phyloP scores from a whole-genome alignment of 2,888 invertebrate species.

The Autographa gamma region DNA sequence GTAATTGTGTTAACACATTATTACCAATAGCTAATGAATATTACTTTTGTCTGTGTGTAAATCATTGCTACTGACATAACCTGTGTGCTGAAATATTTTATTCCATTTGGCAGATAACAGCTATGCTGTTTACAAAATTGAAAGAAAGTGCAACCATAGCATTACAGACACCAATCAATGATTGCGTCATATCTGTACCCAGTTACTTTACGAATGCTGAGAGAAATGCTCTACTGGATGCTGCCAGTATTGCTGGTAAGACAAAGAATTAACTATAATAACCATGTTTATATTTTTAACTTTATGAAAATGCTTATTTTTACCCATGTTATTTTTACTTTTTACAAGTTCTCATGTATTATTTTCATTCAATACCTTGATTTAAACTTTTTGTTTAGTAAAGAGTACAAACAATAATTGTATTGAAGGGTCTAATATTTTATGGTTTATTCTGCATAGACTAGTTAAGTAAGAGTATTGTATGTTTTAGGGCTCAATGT shows the following conservation, averaged over 20 bases:
- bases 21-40: constrained; percentile 8
- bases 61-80: constrained; percentile 4
- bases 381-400: too few species aligned
- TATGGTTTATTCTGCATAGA: too few species aligned
- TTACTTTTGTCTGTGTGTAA: constrained; percentile 12
- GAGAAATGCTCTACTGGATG: constrained; percentile 96
- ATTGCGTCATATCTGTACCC: constrained; percentile 98
- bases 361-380: background rate
- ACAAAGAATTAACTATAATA: background rate
- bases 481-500: constrained; percentile 93
- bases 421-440: too few species aligned
- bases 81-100: constrained; percentile 14
- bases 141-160: constrained; percentile 96
- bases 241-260: constrained; percentile 96
- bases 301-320: background rate
- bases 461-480: background rate
- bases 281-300: background rate
- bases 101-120: constrained; percentile 90
- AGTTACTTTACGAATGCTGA: constrained; percentile 98
- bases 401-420: too few species aligned
- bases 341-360: background rate
- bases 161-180: constrained; percentile 96
- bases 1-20: constrained; percentile 5
- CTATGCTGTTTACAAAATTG: constrained; percentile 98
- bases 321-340: background rate